Conservation (phyloP, 2,888 invertebrate genomes). For the Chloroclystis v-ata region DNA sequence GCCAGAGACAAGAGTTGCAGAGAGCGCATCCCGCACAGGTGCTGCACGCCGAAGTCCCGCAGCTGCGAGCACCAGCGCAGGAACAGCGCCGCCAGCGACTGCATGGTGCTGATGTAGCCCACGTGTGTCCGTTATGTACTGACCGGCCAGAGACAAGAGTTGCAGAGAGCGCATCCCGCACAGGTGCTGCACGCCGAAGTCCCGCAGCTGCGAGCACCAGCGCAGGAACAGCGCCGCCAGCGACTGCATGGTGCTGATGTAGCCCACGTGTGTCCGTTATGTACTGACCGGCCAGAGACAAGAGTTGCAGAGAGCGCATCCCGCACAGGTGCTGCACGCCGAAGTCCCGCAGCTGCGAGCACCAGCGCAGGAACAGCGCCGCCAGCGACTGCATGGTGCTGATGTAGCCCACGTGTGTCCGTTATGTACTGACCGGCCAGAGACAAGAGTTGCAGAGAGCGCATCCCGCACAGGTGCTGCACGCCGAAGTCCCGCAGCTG, state of each 20-base stretch:
- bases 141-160: constrained; percentile 90
- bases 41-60: constrained; percentile 95
- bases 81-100: constrained; percentile 91
- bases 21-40: constrained; percentile 95
- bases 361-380: constrained; percentile 95
- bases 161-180: constrained; percentile 95
- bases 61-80: constrained; percentile 97
- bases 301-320: constrained; percentile 93
- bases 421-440: constrained; percentile 94
- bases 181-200: constrained; percentile 95
- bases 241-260: constrained; percentile 96
- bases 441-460: constrained; percentile 92
- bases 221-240: constrained; percentile 92
- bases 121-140: constrained; percentile 95
- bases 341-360: constrained; percentile 95
- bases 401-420: constrained; percentile 95
- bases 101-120: constrained; percentile 97
- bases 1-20: constrained; percentile 92
- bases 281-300: constrained; percentile 92
- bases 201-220: constrained; percentile 96
- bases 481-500: constrained; percentile 96
- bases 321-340: constrained; percentile 96
- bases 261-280: constrained; percentile 96
- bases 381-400: constrained; percentile 96
- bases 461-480: constrained; percentile 96